Conservation (phyloP, 1,140 invertebrate species). For the Ctenoplectra terminalis region DNA sequence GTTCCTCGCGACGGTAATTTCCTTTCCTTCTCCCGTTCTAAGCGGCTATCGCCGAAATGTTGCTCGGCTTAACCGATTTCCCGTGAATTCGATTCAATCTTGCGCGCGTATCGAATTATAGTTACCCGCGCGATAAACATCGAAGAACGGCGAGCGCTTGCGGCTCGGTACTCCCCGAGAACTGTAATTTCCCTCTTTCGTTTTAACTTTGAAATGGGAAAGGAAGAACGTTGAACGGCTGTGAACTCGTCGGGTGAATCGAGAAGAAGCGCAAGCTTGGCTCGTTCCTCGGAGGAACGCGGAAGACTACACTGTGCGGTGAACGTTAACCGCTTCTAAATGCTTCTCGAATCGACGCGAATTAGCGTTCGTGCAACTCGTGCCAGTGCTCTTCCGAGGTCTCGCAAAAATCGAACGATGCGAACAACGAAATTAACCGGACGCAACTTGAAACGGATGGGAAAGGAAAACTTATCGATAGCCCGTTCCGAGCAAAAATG, state of each 20-base stretch:
- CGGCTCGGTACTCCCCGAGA: background rate
- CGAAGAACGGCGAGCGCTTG: background rate
- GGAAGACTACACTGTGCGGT: constrained; percentile 58
- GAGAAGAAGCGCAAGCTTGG: background rate
- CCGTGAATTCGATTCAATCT: constrained; percentile 12
- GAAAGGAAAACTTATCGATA: constrained; percentile 28
- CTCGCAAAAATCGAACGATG: constrained; percentile 4
- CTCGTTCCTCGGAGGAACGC: constrained; percentile 54
- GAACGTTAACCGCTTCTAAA: constrained; percentile 72
- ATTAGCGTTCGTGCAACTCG: constrained; percentile 45
- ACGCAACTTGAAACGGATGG: too few species aligned
- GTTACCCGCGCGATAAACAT: constrained; percentile 19
- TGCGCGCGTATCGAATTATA: constrained; percentile 6
- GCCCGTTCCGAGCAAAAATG: constrained; percentile 47
- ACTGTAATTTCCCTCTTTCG: constrained; percentile 21
- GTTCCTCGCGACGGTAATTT: constrained; percentile 16
- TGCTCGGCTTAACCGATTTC: constrained; percentile 34
- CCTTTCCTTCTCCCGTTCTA: background rate
- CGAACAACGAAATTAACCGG: background rate
- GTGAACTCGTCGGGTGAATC: background rate
- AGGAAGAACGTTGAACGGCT: background rate
- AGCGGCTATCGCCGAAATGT: constrained; percentile 11
- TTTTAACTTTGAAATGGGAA: background rate
- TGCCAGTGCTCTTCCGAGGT: background rate
- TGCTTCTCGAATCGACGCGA: constrained; percentile 58